These are phyloP conservation scores for Zaprionus bogoriensis DNA, from an alignment of 2,888 invertebrate genomes.

Conservation along the genomic window DNA sequence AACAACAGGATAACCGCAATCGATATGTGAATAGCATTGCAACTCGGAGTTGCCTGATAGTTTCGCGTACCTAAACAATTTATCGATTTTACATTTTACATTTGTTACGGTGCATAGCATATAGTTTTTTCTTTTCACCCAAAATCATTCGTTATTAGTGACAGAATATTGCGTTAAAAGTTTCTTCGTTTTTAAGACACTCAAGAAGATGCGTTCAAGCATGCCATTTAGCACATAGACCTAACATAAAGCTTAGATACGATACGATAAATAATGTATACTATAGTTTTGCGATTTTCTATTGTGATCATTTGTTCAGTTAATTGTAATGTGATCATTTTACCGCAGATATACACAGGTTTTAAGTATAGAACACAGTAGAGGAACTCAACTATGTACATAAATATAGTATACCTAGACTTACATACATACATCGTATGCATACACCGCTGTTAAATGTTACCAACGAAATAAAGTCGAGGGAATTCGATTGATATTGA, in stretches of 20 bases:
- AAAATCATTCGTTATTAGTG: constrained; percentile 11
- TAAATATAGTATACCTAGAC: neutral
- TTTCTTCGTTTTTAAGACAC: constrained; percentile 22
- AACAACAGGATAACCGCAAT: constrained; percentile 40
- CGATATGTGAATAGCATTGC: constrained; percentile 59
- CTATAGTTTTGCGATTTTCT: constrained; percentile 19
- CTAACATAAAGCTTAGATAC: constrained; percentile 3
- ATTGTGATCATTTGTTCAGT: constrained; percentile 52
- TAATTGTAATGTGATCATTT: constrained; percentile 41
- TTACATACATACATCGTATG: constrained; percentile 5
- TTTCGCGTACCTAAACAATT: constrained; percentile 54
- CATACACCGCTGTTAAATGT: constrained; percentile 50
- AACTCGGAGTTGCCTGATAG: constrained; percentile 49
- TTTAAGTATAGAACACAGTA: neutral
- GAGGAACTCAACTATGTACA: neutral
- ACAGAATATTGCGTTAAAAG: neutral
- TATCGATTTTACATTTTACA: constrained; percentile 6
- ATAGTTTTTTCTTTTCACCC: constrained; percentile 10
- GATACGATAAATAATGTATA: constrained; percentile 9
- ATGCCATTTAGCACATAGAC: constrained; percentile 51
- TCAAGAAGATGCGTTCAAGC: constrained; percentile 53
- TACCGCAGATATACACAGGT: constrained; percentile 18
- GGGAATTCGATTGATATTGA: constrained; percentile 30
- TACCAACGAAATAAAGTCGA: constrained; percentile 57
- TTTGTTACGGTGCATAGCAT: constrained; percentile 53